Base-by-base conservation (phyloP, 2,113 vertebrate genomes). In the Aldabrachelys gigantea region DNA sequence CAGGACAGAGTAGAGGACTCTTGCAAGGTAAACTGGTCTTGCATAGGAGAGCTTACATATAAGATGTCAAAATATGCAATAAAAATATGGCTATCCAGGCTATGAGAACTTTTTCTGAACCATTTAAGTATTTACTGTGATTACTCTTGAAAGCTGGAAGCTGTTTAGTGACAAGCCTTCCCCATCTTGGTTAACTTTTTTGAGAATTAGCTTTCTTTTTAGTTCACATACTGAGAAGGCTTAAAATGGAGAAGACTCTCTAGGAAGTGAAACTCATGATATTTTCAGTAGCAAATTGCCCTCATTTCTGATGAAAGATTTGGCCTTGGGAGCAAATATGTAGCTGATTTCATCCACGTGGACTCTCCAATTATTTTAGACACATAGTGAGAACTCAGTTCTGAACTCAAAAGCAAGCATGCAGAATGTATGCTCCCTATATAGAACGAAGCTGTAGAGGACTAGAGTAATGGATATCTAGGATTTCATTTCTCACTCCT, bases 21-120 rank as follows among this genome's bases (percentile, higher is more conserved):
- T 12, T 38, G 27, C 81, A 29, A 62, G 25, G 11, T 3, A 81
- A 44, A 52, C 81, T 50, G 3, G 44, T 24, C 44, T 25, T 62
- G 4, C 59, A 31, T 3, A 81, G 56, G 29, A 84, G 1, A 47
- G 19, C 59, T 25, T 59, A 0, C 41, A 21, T 5, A 0, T 59
- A 72, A 75, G 14, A 49, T 8, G 54, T 78, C 78, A 91, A 52
- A 49, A 6, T 29, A 24, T 91, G 3, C 44, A 49, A 19, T 79
- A 50, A 52, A 78, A 72, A 38, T 47, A 22, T n/a, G 25, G 25
- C 41, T 80, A 41, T 16, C 52, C 22, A 16, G 1, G 4, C 8
- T 35, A 35, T 65, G 6, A 54, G 47, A 87, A 80, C 87, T 17
- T 31, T 50, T 87, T 85, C 35, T 57, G 4, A 65, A 47, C 0